Evolutionary conservation across 2,113 vertebrate genomes (phyloP).

Genomic region (Onychostruthus taczanowskii): DNA sequence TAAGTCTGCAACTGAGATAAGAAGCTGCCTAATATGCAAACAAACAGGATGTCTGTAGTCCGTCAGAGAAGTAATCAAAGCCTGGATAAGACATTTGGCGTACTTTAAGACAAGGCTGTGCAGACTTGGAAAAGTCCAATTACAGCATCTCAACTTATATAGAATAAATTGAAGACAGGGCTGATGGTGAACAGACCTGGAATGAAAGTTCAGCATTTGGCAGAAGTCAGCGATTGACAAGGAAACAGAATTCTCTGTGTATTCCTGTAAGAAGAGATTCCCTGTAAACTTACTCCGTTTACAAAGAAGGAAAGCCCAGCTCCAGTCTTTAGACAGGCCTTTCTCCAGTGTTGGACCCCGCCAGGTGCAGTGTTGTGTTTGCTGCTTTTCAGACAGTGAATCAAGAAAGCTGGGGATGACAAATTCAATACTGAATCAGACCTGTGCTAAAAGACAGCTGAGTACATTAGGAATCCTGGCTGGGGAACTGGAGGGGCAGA

Average conservation of each 20-base stretch:
- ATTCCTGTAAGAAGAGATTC: neutral
- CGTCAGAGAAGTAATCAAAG: neutral
- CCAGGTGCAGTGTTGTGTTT: neutral
- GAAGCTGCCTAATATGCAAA: neutral
- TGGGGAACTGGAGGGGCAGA: neutral
- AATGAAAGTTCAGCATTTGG: neutral
- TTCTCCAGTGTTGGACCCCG: neutral
- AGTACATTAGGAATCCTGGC: neutral
- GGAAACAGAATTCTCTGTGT: neutral
- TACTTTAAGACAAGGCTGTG: neutral
- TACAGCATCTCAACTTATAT: neutral
- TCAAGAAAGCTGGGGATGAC: neutral
- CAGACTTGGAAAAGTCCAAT: slow-evolving; percentile 1
- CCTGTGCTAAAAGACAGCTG: neutral
- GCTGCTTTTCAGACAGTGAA: neutral
- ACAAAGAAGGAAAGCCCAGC: neutral
- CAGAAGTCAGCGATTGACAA: neutral
- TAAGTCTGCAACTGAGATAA: neutral
- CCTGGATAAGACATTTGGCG: neutral
- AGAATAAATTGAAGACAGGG: neutral
- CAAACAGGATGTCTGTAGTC: neutral
- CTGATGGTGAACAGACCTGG: neutral
- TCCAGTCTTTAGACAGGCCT: neutral
- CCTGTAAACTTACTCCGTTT: neutral
- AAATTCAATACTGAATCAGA: neutral